phyloP scores from a whole-genome alignment of 1,140 invertebrate species.

The Brachionus sp. region DNA sequence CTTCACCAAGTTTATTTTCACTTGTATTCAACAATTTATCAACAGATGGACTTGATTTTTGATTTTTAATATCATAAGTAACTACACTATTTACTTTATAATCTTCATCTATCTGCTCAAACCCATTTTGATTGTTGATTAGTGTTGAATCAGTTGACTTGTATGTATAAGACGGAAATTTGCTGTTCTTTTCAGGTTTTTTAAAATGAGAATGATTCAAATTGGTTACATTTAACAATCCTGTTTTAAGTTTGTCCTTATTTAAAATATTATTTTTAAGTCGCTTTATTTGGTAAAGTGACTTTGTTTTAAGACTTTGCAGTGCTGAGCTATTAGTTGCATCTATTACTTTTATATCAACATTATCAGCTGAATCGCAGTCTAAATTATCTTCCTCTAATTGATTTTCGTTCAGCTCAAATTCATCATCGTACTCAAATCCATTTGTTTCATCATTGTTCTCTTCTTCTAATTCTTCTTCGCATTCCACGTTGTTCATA shows the following conservation, averaged over 20 bases:
- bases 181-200: not conserved
- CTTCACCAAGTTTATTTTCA: not conserved
- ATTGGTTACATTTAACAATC: slow-evolving; percentile 17
- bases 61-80: slow-evolving; percentile 31
- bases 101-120: not conserved
- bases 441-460: slow-evolving; percentile 35
- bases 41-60: not conserved
- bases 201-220: slow-evolving; percentile 21
- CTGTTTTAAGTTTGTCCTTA: not conserved
- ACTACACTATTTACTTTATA: slow-evolving; percentile 6
- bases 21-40: not conserved
- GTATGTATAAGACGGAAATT: slow-evolving; percentile 21
- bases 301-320: not conserved
- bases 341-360: slow-evolving; percentile 18
- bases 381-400: not conserved
- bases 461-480: not conserved
- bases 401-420: slow-evolving; percentile 13
- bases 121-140: not conserved
- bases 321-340: not conserved
- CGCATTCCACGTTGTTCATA: not conserved
- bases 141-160: slow-evolving; percentile 31
- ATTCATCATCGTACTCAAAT: slow-evolving; percentile 28
- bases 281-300: slow-evolving; percentile 12
- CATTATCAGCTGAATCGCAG: slow-evolving; percentile 7
- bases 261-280: not conserved